Evolutionary conservation across 2,888 invertebrate species (phyloP), one percentile per base, ranked within the genome.

Genomic region (Caenorhabditis uteleia): DNA sequence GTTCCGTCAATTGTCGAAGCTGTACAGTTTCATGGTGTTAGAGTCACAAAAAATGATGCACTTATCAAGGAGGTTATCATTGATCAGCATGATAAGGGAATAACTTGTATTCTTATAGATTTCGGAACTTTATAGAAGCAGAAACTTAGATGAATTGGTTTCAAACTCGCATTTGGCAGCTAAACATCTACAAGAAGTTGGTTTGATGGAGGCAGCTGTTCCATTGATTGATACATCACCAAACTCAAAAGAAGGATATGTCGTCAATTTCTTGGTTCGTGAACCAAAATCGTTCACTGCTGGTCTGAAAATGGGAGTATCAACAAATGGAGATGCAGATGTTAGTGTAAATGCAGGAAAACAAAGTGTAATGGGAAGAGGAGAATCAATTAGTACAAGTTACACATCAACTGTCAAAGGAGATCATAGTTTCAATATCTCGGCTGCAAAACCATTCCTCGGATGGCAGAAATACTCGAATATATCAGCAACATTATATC

Each of bases 221-320:
- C 90, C 95, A 18, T 89, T 88, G 68, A 91, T 97, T 66, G 95
- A 97, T 84, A 91, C 92, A 5, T 91, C 91, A 50, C 91, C 92
- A 87, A 55, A 59, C 1, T 58, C 65, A 3, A 59, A 44, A 16
- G 56, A 77, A 43, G 69, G 76, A 43, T 68, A 83, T 45, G 85
- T 91, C 88, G 89, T 94, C 33, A 91, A 91, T 20, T 93, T 93
- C 82, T 89, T 89, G 72, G 94, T 94, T 36, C 88, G 88, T 51
- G 95, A 97, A 85, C 84, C 90, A 6, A 78, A 73, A 50, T 60
- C 53, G 1, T 79, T 68, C 64, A 69, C 67, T 8, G 65, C 76
- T 8, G 79, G 78, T 31, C 74, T 77, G 6, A 81, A 80, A 49
- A 64, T 76, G 27, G 80, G 82, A 3, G 71, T 82, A 54, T 78